Evolutionary conservation across 2,113 vertebrate genomes (phyloP).

Genomic region (Henicopernis longicauda): DNA sequence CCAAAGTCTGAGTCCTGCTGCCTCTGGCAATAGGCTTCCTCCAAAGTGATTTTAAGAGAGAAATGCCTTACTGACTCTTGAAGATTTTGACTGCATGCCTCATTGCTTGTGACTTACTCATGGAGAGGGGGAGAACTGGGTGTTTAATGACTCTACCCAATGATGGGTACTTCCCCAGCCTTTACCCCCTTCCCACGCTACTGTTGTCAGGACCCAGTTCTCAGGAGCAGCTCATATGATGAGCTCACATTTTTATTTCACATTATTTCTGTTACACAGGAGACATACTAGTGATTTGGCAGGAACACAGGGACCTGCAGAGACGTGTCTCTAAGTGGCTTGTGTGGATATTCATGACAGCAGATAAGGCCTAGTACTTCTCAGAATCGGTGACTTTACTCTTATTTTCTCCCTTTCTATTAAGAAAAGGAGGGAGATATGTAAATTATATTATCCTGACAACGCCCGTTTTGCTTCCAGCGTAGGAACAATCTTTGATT

Average conservation of each 20-base stretch:
- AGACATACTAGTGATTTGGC: background rate
- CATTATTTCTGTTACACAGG: background rate
- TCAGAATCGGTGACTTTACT: background rate
- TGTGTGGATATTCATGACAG: background rate
- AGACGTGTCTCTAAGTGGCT: background rate
- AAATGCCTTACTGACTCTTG: background rate
- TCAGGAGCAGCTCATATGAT: background rate
- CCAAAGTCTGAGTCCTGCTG: background rate
- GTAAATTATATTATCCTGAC: background rate
- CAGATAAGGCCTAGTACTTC: background rate
- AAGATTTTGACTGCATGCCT: background rate
- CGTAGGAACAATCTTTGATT: background rate
- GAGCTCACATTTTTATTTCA: background rate
- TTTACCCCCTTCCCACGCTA: background rate
- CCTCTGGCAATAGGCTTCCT: background rate
- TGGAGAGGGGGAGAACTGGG: background rate
- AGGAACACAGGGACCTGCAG: background rate
- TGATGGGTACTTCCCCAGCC: background rate
- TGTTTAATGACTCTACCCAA: background rate
- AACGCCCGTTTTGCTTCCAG: background rate
- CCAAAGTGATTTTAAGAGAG: background rate
- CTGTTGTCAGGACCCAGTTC: background rate
- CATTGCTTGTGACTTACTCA: background rate
- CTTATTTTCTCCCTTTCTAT: background rate
- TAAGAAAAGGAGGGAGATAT: background rate